Conservation (phyloP, 2,113 vertebrate species). For the Pandion haliaetus region DNA sequence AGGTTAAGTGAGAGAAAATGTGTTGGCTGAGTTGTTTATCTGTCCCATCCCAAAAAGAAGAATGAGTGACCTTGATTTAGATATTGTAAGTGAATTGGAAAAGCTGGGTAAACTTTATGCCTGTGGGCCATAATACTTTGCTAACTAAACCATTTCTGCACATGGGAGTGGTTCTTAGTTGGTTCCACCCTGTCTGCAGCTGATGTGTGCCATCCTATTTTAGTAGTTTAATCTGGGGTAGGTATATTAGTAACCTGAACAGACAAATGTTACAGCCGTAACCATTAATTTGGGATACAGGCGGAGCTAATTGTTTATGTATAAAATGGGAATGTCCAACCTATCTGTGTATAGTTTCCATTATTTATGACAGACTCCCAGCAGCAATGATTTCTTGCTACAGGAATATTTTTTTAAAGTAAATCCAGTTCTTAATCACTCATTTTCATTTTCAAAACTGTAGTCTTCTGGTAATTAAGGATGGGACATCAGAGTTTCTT, state of each 20-base stretch:
- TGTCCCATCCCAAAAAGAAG: not conserved
- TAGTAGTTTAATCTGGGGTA: conserved; percentile 25
- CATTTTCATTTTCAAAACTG: not conserved
- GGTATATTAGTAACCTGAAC: not conserved
- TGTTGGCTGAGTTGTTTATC: not conserved
- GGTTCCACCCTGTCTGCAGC: conserved; percentile 30
- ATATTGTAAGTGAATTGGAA: not conserved
- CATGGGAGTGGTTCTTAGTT: not conserved
- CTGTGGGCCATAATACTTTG: not conserved
- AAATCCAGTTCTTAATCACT: not conserved
- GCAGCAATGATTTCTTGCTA: not conserved
- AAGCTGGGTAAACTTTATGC: not conserved
- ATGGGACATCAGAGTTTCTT: not conserved
- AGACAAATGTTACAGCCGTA: not conserved
- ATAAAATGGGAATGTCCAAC: not conserved
- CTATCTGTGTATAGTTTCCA: not conserved
- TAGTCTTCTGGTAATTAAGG: not conserved
- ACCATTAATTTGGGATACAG: not conserved
- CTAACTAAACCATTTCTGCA: conserved; percentile 1
- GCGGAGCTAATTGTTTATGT: not conserved
- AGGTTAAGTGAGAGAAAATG: not conserved
- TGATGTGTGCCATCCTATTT: not conserved
- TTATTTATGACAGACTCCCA: not conserved
- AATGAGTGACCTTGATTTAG: not conserved
- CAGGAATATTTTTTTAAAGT: not conserved